Conservation (phyloP, 2,797 vertebrate genomes). For the Lagorchestes hirsutus region DNA sequence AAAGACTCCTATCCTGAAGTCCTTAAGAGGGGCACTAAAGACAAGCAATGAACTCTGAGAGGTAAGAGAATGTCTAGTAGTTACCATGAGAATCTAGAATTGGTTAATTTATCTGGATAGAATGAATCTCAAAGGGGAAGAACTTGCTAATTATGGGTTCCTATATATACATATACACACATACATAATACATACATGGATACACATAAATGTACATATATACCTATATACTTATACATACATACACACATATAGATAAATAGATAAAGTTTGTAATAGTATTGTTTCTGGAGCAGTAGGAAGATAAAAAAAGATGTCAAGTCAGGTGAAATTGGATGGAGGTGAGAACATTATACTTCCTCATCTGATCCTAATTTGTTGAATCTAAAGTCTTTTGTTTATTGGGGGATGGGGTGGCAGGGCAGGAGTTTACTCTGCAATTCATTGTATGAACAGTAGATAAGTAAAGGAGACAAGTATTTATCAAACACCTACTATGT, state of each 20-base stretch:
- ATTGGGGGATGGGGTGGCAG: neutral
- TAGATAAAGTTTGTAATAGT: neutral
- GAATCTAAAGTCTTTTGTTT: neutral
- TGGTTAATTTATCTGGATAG: neutral
- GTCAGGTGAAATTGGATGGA: neutral
- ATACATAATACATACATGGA: too few relatives aligned
- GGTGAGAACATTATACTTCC: neutral
- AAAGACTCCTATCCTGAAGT: neutral
- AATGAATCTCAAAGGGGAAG: neutral
- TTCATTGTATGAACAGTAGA: neutral
- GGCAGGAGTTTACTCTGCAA: neutral
- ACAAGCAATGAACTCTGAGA: neutral
- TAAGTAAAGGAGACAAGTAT: neutral
- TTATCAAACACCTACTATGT: neutral
- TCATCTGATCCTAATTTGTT: neutral
- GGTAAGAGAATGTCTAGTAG: neutral
- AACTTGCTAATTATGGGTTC: neutral
- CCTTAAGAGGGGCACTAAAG: neutral
- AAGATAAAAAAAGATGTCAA: conserved; percentile 49
- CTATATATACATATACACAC: neutral
- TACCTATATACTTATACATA: too few relatives aligned
- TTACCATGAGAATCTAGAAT: neutral
- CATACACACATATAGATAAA: neutral
- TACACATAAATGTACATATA: too few relatives aligned
- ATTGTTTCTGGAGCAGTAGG: conserved; percentile 25